Conservation (phyloP, 2,113 vertebrate genomes). For the Montifringilla adamsi region DNA sequence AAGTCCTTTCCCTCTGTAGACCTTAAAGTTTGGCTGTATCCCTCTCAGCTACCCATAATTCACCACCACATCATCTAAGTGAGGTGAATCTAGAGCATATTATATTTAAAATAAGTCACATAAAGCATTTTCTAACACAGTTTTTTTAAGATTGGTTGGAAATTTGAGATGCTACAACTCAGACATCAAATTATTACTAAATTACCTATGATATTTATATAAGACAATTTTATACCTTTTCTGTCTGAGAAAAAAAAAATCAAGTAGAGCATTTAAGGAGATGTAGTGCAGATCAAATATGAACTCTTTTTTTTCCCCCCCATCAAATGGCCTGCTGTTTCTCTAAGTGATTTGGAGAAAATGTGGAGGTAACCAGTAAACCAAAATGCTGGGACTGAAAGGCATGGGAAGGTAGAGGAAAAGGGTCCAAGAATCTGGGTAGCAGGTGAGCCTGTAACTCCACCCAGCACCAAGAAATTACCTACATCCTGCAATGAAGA, state of each 20-base stretch:
- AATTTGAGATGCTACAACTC: background rate
- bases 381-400: background rate
- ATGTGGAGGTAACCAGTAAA: background rate
- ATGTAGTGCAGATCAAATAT: background rate
- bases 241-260: background rate
- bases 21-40: background rate
- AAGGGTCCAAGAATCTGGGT: background rate
- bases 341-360: background rate
- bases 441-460: background rate
- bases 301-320: background rate
- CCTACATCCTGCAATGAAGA: background rate
- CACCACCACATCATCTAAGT: background rate
- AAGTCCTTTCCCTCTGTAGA: background rate
- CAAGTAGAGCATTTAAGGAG: background rate
- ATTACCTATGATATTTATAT: background rate
- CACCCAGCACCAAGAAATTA: background rate
- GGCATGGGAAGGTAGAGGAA: background rate
- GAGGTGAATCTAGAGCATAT: background rate
- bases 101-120: background rate
- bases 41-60: background rate
- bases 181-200: background rate
- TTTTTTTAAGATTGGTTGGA: background rate
- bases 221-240: background rate
- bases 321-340: background rate
- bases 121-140: background rate